Evolutionary conservation across 1,140 invertebrate species (phyloP), one percentile per base, ranked within the genome.

Genomic region (Zaprionus ornatus): DNA sequence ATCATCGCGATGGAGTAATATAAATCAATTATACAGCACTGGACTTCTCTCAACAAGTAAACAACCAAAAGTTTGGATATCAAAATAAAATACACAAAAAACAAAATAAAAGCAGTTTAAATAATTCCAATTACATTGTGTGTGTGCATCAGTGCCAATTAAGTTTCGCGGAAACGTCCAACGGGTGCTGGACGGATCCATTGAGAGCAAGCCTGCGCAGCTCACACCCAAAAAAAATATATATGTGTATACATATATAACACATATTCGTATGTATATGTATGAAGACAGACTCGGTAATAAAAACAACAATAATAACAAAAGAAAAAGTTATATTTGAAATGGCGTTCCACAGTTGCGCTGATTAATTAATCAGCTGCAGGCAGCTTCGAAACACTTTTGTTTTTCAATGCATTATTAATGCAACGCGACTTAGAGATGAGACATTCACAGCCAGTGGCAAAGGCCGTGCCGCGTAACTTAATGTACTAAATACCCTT

Each of bases 171-270:
- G 21, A 60, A 68, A n/a, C 3, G 15, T 13, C 23, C 23, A 25
- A 35, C 17, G 32, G 19, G 27, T 45, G 40, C 32, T 45, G 10
- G 10, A 37, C n/a, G 17, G 23, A 12, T 10, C 48, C 69, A 52
- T 59, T 74, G 52, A 66, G 70, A 37, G 45, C 17, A 62, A 19
- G 66, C 56, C 69, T 76, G 74, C 74, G 65, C 50, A 85, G 82
- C 82, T 74, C 82, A 84, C 81, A 85, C 82, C 81, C 81, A 85
- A 80, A 80, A 80, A 81, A 76, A 64, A 67, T 50, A 68, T 60
- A 67, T 65, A 80, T 71, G 27, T 81, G 48, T 61, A 35, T 54
- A 27, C 27, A 72, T 56, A 59, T 66, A 45, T 45, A 57, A 78
- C 40, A 17, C 32, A 63, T 21, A 63, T 48, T 50, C 27, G 29